phyloP scores from a whole-genome alignment of 2,113 vertebrate genomes.

The Pristiophorus japonicus region DNA sequence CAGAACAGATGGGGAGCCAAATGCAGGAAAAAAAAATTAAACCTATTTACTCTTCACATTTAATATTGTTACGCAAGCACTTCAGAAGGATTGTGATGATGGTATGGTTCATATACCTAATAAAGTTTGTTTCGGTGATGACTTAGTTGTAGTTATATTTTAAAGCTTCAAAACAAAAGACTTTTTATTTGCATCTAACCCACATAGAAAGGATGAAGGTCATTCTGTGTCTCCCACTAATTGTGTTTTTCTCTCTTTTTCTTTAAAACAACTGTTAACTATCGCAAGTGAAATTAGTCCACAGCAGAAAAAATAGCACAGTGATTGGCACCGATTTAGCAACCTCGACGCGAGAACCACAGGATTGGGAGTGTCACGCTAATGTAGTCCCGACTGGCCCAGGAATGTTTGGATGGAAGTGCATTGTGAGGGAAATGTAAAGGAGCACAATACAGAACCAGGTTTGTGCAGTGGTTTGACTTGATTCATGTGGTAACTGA shows the following conservation, averaged over 20 bases:
- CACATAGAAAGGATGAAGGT: background rate
- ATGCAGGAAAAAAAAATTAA: background rate
- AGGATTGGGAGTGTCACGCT: background rate
- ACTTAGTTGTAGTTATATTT: background rate
- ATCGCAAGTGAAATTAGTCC: background rate
- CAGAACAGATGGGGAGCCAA: constrained; percentile 24
- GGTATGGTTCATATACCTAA: no score
- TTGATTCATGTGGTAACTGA: background rate
- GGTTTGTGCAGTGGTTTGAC: background rate
- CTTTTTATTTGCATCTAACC: background rate
- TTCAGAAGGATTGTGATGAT: background rate
- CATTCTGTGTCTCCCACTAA: background rate
- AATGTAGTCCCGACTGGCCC: no score
- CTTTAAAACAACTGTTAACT: background rate
- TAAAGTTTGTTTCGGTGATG: background rate
- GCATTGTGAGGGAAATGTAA: background rate
- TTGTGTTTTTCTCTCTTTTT: no score
- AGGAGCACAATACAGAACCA: background rate
- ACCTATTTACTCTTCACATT: background rate
- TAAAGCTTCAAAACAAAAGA: background rate
- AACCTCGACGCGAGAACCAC: background rate
- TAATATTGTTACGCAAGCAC: background rate
- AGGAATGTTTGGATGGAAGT: background rate
- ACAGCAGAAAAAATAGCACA: background rate
- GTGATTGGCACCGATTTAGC: background rate